A percentile compares a stretch with the other conserved stretches of the same genome.
These are phyloP conservation scores for Hemithea aestivaria DNA, from an alignment of 2,888 invertebrate species.

Conservation along the genomic window DNA sequence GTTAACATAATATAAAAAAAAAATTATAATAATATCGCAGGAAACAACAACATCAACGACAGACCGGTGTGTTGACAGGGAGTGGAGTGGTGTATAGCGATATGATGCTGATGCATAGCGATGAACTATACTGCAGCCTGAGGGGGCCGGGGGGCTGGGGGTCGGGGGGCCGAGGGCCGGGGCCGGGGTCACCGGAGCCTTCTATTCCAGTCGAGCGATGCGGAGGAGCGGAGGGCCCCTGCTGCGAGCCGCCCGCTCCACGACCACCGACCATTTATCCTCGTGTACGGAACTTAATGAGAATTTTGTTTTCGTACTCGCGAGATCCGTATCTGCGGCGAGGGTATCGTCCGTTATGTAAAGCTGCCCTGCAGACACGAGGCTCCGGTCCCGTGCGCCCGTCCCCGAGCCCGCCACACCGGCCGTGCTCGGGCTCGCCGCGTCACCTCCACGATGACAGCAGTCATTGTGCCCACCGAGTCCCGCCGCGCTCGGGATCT, in stretches of 20 bases:
- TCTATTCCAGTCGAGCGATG: slow-evolving; percentile 29
- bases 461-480: slow-evolving; percentile 13
- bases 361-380: too few species aligned
- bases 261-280: slow-evolving; percentile 26
- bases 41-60: too few species aligned
- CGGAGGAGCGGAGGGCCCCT: not conserved
- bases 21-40: too few species aligned
- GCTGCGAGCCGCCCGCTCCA: slow-evolving; percentile 6
- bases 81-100: too few species aligned
- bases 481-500: slow-evolving; percentile 15
- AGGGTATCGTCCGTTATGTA: slow-evolving; percentile 5
- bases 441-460: slow-evolving; percentile 25
- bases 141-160: too few species aligned
- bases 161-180: slow-evolving; percentile 29
- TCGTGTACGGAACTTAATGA: slow-evolving; percentile 25
- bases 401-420: too few species aligned
- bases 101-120: too few species aligned
- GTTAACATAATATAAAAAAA: too few species aligned
- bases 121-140: too few species aligned
- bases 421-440: slow-evolving; percentile 2
- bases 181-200: slow-evolving; percentile 32
- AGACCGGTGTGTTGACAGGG: too few species aligned
- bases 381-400: too few species aligned
- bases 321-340: slow-evolving; percentile 19
- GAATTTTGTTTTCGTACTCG: slow-evolving; percentile 25